Evolutionary conservation across 2,797 vertebrate species (phyloP), one percentile per base, ranked within the genome.

Genomic region (Urophycis tenuis): DNA sequence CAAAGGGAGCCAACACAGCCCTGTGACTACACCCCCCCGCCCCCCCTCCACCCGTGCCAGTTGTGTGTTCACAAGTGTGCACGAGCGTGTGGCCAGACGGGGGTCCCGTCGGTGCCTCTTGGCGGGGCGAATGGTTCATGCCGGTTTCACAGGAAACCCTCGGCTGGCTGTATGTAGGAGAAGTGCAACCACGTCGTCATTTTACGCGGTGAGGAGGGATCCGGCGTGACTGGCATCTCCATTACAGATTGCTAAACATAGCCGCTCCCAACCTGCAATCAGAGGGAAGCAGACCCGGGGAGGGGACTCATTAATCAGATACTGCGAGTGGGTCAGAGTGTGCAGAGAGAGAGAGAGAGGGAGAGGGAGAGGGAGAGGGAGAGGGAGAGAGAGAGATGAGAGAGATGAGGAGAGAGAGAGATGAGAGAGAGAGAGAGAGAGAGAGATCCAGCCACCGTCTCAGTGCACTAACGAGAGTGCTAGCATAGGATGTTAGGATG

Each of bases 391-490:
- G 32, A 71, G 14, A 71, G 30, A 31, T 3, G 5, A 69, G 64
- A 30, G 22, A 8, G 22, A 15, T 32, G 15, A 33, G 53, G 3
- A 71, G 30, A 71, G 5, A 34, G 75, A 39, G 29, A 67, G 74
- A 67, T n/a, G n/a, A 9, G 31, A 71, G 15, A 33, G 53, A 31
- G 3, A 71, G 30, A 71, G 5, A 34, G 75, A 39, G 29, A 67
- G 74, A 67, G 76, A 78, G 77, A 77, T 84, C 75, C 74, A 69
- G 73, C 41, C 73, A 74, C 72, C 67, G 75, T 41, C 67, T 77
- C 64, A n/a, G 75, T 30, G 53, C 64, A 71, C 77, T 82, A 83
- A 82, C 17, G 0, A 80, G 73, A 76, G 78, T 75, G 79, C n/a
- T 14, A 32, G 39, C 3, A 41, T 41, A 41, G 71, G 71, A 77